Conservation (phyloP, 2,113 vertebrate species). For the Sinocyclocheilus grahami region DNA sequence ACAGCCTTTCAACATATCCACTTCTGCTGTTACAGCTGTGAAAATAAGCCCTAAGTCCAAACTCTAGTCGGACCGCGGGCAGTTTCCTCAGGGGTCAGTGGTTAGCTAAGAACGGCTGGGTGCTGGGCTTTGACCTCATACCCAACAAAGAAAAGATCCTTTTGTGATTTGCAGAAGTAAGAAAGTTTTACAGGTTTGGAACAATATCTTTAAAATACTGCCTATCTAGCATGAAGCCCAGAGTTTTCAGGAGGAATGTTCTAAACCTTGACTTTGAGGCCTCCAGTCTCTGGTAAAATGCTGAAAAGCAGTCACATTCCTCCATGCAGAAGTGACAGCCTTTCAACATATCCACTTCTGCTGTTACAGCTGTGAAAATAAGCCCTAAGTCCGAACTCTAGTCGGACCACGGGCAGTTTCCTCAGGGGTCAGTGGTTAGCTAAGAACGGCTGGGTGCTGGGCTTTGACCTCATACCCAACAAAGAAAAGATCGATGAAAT, state of each 20-base stretch:
- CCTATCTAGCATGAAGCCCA: not conserved
- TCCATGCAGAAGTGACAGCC: not conserved
- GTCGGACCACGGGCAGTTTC: slow-evolving; percentile 12
- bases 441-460: slow-evolving; percentile 35
- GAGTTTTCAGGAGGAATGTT: not conserved
- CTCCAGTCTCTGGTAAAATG: slow-evolving; percentile 17
- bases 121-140: slow-evolving; percentile 45
- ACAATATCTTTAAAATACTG: not conserved
- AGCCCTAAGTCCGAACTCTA: slow-evolving; percentile 8
- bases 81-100: slow-evolving; percentile 49
- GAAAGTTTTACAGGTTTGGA: not conserved
- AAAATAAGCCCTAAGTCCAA: slow-evolving; percentile 43
- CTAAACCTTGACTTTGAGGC: not conserved
- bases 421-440: slow-evolving; percentile 49
- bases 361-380: slow-evolving; percentile 52
- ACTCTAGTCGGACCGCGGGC: not conserved
- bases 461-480: slow-evolving; percentile 43
- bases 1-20: slow-evolving; percentile 21
- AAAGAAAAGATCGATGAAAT: slow-evolving; percentile 35
- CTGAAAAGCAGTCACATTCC: slow-evolving; percentile 9
- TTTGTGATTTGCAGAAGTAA: not conserved
- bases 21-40: slow-evolving; percentile 45
- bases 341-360: slow-evolving; percentile 35
- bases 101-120: slow-evolving; percentile 32
- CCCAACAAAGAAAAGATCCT: too few relatives aligned